Percentiles rank a stretch among this genome's conserved stretches.
Conservation (phyloP, 2,888 invertebrate species). For the Idaea biselata region DNA sequence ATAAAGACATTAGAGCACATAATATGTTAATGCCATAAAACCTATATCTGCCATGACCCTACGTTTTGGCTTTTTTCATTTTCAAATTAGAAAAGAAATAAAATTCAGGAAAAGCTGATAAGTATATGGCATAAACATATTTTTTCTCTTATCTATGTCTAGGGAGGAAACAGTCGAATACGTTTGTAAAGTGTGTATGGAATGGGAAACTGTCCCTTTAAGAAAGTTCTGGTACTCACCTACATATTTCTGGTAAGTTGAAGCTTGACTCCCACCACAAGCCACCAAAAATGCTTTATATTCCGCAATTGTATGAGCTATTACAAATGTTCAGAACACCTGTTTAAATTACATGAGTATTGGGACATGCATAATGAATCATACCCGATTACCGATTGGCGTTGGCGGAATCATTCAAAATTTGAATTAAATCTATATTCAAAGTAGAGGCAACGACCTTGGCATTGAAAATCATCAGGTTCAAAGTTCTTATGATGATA, state of each 20-base stretch:
- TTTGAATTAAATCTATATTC: conserved; percentile 10
- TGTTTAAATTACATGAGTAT: not conserved
- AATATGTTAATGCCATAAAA: no score
- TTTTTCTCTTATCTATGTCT: no score
- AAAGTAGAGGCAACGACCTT: conserved; percentile 41
- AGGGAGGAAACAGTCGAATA: no score
- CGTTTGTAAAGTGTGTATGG: no score
- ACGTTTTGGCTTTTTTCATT: no score
- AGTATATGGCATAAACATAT: no score
- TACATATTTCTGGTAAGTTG: not conserved
- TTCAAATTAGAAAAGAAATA: no score
- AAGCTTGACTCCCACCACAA: not conserved
- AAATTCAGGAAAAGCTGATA: no score
- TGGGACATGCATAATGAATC: conserved; percentile 1
- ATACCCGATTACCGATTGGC: not conserved
- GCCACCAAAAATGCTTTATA: not conserved
- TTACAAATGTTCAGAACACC: not conserved
- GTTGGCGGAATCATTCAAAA: conserved; percentile 1
- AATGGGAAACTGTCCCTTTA: no score
- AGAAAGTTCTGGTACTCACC: no score
- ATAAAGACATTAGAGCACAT: no score
- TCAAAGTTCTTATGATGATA: conserved; percentile 48
- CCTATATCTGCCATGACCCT: no score
- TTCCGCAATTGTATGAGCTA: not conserved
- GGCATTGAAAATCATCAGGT: conserved; percentile 44